Base-by-base conservation (phyloP, 2,888 invertebrate genomes). In the Chrysotoxum bicinctum region DNA sequence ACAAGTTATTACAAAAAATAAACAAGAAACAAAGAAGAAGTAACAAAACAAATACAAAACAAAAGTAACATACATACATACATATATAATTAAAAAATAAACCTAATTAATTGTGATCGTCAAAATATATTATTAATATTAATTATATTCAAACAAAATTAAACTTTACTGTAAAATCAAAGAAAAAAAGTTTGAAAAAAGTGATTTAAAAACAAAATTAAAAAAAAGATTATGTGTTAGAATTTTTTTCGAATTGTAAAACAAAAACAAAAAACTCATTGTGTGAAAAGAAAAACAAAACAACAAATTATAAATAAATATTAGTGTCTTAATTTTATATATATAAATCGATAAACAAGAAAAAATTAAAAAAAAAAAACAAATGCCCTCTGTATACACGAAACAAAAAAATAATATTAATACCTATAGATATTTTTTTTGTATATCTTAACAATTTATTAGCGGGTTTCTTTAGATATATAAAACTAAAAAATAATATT, bases 281-380 rank as follows among this genome's bases (percentile, higher is more conserved):
- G 54, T 76, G 70, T 81, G 70, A 52, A 69, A 64, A 75, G 30
- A 70, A 73, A 70, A 66, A 35, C 50, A 69, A 74, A 45, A 75
- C 40, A 43, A 62, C 19, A 69, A 74, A 58, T 69, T 70, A 64
- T 45, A 70, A 50, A 80, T 68, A 81, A 72, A 77, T 75, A 75
- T 80, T 84, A 84, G 84, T 84, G 84, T 84, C 84, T 84, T 84
- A 84, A 84, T 80, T 84, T 84, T 80, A 84, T 80, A 84, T 83
- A 74, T 74, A 66, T 37, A 56, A 32, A 56, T 35, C 48, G 30
- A 52, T 26, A 52, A 52, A 52, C 9, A 68, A 58, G 14, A 58
- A 48, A 68, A 21, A 72, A 35, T n/a, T n/a, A n/a, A 58, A 69
- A 72, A 77, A 84, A 70, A 60, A 76, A 87, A 76, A 87, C 58